These are phyloP conservation scores for Aphelenchoides bicaudatus DNA, from an alignment of 2,888 invertebrate genomes.

Conservation along the genomic window DNA sequence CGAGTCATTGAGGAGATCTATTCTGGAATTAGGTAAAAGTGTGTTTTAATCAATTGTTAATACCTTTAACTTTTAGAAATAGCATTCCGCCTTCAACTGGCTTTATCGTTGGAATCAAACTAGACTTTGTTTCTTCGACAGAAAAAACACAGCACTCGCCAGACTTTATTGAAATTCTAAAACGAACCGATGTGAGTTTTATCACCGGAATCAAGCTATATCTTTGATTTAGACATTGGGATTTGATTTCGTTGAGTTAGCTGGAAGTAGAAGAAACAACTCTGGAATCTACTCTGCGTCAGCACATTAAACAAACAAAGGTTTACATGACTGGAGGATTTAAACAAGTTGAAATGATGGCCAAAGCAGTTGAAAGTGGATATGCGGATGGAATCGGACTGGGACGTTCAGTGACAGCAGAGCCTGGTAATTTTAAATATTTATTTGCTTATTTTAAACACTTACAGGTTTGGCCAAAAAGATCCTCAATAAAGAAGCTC, in stretches of 20 bases:
- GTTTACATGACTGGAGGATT: conserved; percentile 35
- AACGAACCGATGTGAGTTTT: conserved; percentile 25
- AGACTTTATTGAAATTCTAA: conserved; percentile 39
- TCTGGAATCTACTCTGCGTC: conserved; percentile 26
- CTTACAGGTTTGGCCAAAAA: conserved; percentile 37
- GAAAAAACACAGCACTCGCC: conserved; percentile 32
- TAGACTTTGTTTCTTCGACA: conserved; percentile 48
- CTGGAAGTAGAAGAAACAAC: conserved; percentile 46
- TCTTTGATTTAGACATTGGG: conserved; percentile 33
- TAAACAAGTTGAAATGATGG: conserved; percentile 41
- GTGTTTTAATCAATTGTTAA: conserved; percentile 14
- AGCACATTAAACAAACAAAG: conserved; percentile 14
- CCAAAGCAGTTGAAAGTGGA: conserved; percentile 32
- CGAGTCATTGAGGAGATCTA: conserved; percentile 47
- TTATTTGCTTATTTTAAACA: background rate
- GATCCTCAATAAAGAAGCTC: conserved; percentile 27
- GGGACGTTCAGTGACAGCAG: conserved; percentile 40
- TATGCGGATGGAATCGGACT: conserved; percentile 44
- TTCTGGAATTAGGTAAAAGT: conserved; percentile 33
- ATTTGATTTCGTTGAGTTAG: conserved; percentile 44
- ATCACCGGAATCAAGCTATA: no score
- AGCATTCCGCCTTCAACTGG: conserved; percentile 35
- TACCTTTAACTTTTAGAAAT: conserved; percentile 9
- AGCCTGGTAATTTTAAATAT: conserved; percentile 34
- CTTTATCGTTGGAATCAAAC: conserved; percentile 46